phyloP scores from a whole-genome alignment of 2,113 vertebrate species.

The Silurus glanis region DNA sequence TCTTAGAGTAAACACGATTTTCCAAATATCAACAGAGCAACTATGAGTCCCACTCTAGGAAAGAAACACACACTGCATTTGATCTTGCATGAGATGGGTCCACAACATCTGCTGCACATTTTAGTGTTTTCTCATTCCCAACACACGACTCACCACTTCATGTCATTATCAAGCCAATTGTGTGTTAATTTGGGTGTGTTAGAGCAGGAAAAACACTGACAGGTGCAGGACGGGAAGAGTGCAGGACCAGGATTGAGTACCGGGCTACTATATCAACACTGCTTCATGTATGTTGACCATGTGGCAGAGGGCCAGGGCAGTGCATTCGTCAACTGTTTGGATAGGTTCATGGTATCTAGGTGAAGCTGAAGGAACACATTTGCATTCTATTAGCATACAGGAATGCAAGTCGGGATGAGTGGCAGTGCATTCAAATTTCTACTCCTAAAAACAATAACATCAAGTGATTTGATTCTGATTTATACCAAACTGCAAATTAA shows the following conservation, averaged over 20 bases:
- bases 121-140: not conserved
- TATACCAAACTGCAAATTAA: no score
- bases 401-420: not conserved
- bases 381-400: constrained; percentile 9
- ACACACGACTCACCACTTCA: not conserved
- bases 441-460: no score
- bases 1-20: not conserved
- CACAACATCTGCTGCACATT: constrained; percentile 9
- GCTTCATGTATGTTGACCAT: constrained; percentile 10
- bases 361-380: constrained; percentile 1
- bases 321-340: constrained; percentile 7
- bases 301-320: constrained; percentile 10
- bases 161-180: not conserved
- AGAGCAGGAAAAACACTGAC: constrained; percentile 12
- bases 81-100: constrained; percentile 3
- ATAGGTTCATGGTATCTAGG: not conserved
- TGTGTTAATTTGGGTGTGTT: constrained; percentile 23
- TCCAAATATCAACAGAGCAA: not conserved
- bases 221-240: constrained; percentile 19
- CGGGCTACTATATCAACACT: constrained; percentile 10
- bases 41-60: not conserved
- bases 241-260: constrained; percentile 6
- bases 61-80: not conserved
- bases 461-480: not conserved
- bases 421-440: constrained; percentile 4